Base-by-base conservation (phyloP, 2,113 vertebrate genomes). In the Raja brachyura region DNA sequence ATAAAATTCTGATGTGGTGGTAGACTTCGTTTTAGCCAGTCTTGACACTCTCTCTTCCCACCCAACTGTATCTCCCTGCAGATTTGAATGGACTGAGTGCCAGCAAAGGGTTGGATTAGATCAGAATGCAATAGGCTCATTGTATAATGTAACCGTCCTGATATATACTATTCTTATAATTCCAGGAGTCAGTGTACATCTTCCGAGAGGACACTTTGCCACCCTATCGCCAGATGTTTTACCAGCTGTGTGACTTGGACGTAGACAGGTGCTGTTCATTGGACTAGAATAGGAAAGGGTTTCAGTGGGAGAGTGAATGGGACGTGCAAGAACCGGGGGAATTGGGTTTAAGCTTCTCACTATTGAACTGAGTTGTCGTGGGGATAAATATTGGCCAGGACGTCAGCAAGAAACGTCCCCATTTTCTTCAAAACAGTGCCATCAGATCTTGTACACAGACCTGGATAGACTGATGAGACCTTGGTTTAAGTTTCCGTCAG, bases 221-320 rank as follows among this genome's bases (percentile, higher is more conserved):
- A 0, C 99, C 98, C 0, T 98, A 99, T 93, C 96, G 99, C 61
- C 98, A 99, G 96, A 99, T 99, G 99, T 99, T 99, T 95, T 99
- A 99, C 96, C 99, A 99, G 96, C 95, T 99, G 8, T 99, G 99
- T 93, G 99, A 99, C 93, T 92, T 99, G 94, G 96, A 98, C 0
- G 98, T 98, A 94, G 97, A 98, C 11, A 97, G 97, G 98, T 99
- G 73, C 68, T 73, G 68, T 14, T 11, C 20, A 20, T 54, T 54
- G 79, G 2, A 25, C 79, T 56, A 11, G 22, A 81, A 20, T 20
- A 39, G 33, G 77, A 79, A 18, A 14, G 48, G 33, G 77, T 6
- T 16, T 54, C 48, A 48, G 18, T 8, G 28, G 83, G n/a, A 86
- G 59, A 13, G 10, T 75, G 74, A 13, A 4, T 11, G 75, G n/a